Conservation (phyloP, 2,888 invertebrate genomes). For the Hypercompe scribonia region DNA sequence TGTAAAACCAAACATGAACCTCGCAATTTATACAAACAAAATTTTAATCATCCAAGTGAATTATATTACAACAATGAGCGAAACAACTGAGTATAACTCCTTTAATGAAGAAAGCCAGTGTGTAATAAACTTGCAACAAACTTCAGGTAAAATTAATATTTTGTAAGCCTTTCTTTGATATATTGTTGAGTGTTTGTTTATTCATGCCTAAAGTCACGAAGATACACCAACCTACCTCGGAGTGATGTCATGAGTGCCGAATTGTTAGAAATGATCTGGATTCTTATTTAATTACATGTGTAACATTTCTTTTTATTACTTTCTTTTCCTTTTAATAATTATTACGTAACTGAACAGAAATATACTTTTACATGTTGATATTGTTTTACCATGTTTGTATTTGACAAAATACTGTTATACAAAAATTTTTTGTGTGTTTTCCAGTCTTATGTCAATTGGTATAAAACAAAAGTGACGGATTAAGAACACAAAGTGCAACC, state of each 20-base stretch:
- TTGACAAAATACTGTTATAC: not conserved
- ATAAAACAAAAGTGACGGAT: no score
- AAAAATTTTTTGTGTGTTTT: slow-evolving; percentile 9
- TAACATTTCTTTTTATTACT: no score
- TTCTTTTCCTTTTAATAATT: no score
- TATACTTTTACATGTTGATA: no score
- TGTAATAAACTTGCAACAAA: slow-evolving; percentile 40
- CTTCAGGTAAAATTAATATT: slow-evolving; percentile 65
- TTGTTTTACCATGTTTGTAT: no score
- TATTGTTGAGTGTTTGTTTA: slow-evolving; percentile 20
- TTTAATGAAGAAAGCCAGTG: slow-evolving; percentile 50
- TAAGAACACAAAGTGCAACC: no score
- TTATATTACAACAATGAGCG: slow-evolving; percentile 42
- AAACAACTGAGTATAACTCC: slow-evolving; percentile 41
- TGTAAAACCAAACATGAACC: slow-evolving; percentile 1
- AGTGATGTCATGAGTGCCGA: not conserved
- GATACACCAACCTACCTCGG: no score
- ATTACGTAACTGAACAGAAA: no score
- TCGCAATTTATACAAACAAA: slow-evolving; percentile 34
- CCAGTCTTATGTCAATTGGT: no score
- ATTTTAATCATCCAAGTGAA: slow-evolving; percentile 50
- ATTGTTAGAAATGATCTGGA: no score
- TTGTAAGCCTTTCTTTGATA: slow-evolving; percentile 58
- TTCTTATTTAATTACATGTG: no score
- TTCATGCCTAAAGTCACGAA: not conserved